Percentiles rank a stretch among this genome's conserved stretches.
phyloP scores from a whole-genome alignment of 2,797 vertebrate species.

The Alectoris magna region DNA sequence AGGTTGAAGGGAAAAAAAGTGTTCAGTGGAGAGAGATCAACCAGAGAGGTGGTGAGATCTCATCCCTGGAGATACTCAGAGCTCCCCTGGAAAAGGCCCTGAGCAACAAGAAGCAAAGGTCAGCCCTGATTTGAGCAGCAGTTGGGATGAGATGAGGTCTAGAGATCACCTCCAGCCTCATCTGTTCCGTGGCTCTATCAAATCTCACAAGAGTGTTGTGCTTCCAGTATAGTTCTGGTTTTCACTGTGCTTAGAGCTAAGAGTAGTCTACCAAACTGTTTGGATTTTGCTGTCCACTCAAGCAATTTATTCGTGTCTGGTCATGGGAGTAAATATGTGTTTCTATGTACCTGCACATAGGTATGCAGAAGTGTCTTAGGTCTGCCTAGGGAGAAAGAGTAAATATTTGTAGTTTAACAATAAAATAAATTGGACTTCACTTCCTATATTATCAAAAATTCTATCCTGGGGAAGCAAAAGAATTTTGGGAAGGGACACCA shows the following conservation, averaged over 20 bases:
- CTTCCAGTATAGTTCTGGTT: background rate
- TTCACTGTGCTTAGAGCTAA: background rate
- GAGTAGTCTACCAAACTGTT: background rate
- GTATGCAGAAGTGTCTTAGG: background rate
- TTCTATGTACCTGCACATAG: rapidly evolving
- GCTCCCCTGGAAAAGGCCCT: background rate
- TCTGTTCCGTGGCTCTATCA: background rate
- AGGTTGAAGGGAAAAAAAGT: background rate
- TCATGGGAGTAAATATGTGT: background rate
- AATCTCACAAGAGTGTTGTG: rapidly evolving
- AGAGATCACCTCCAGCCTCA: background rate
- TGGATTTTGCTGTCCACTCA: background rate
- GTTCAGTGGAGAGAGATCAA: background rate
- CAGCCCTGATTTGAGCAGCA: background rate
- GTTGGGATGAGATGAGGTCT: background rate
- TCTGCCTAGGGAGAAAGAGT: background rate
- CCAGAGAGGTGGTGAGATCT: background rate
- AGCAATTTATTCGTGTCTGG: background rate
- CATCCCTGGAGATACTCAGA: background rate
- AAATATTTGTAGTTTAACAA: background rate
- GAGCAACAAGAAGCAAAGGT: background rate
- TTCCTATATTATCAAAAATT: background rate
- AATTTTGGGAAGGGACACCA: background rate
- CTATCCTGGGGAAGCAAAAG: background rate
- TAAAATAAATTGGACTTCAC: background rate